phyloP scores from a whole-genome alignment of 2,113 vertebrate species.

The Notechis scutatus region DNA sequence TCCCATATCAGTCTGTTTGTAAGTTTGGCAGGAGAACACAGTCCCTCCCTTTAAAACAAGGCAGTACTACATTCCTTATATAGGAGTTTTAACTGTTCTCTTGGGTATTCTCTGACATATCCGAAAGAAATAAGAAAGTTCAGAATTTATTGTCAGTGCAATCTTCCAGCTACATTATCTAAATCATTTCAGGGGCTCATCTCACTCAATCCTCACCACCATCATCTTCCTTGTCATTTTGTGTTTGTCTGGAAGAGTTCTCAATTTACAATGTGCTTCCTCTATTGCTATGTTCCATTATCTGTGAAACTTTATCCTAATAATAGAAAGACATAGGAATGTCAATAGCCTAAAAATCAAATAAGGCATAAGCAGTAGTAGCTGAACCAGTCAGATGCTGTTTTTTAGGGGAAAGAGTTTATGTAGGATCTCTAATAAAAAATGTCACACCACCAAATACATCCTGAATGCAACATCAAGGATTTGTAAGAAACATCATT shows the following conservation, averaged over 20 bases:
- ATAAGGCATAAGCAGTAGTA: not conserved
- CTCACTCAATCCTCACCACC: not conserved
- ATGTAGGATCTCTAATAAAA: not conserved
- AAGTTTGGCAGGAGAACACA: not conserved
- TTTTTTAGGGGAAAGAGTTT: not conserved
- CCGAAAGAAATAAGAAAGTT: not conserved
- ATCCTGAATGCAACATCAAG: not conserved
- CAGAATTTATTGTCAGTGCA: not conserved
- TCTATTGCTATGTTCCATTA: not conserved
- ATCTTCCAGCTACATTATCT: not conserved
- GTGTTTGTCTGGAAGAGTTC: not conserved
- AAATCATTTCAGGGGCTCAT: not conserved
- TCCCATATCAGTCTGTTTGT: not conserved
- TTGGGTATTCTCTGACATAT: not conserved
- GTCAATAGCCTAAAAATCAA: not conserved
- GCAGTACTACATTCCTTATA: not conserved
- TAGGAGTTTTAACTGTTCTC: not conserved
- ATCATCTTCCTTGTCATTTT: not conserved
- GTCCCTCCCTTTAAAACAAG: not conserved
- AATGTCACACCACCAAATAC: not conserved
- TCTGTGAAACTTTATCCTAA: not conserved
- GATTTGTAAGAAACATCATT: not conserved
- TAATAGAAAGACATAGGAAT: not conserved
- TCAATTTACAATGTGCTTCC: not conserved
- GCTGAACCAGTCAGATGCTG: not conserved